Conservation (phyloP, 2,888 invertebrate genomes). For the Emmelina monodactyla region DNA sequence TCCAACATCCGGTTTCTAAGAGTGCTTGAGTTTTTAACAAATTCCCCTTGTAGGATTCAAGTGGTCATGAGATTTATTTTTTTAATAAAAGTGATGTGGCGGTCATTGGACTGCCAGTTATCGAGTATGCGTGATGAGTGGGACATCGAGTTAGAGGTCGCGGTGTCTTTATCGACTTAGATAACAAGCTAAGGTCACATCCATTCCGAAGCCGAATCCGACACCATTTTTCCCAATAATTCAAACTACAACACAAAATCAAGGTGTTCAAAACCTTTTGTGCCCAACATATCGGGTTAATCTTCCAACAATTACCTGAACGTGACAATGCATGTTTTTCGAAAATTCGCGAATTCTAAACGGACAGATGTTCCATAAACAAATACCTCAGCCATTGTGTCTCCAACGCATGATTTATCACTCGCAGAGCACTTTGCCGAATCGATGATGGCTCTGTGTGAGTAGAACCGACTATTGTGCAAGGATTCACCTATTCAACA, state of each 20-base stretch:
- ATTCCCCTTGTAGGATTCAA: not conserved
- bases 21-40: conserved; percentile 37
- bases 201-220: too few species aligned
- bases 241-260: conserved; percentile 37
- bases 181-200: conserved; percentile 58
- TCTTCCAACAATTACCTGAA: conserved; percentile 50
- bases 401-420: conserved; percentile 59
- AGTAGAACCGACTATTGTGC: conserved; percentile 50
- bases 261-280: conserved; percentile 54
- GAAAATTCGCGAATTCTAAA: conserved; percentile 35
- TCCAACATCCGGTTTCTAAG: conserved; percentile 38
- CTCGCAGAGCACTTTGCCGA: conserved; percentile 34
- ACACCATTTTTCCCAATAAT: too few species aligned
- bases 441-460: conserved; percentile 43
- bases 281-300: conserved; percentile 53
- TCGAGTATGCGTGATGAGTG: conserved; percentile 23
- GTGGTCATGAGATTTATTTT: not conserved
- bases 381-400: conserved; percentile 42
- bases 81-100: conserved; percentile 13
- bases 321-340: conserved; percentile 45
- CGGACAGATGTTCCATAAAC: conserved; percentile 57
- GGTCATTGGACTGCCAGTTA: conserved; percentile 57
- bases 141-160: conserved; percentile 55
- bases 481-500: conserved; percentile 42
- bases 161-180: conserved; percentile 17